phyloP scores from a whole-genome alignment of 2,888 invertebrate genomes.

The Noctua janthe region DNA sequence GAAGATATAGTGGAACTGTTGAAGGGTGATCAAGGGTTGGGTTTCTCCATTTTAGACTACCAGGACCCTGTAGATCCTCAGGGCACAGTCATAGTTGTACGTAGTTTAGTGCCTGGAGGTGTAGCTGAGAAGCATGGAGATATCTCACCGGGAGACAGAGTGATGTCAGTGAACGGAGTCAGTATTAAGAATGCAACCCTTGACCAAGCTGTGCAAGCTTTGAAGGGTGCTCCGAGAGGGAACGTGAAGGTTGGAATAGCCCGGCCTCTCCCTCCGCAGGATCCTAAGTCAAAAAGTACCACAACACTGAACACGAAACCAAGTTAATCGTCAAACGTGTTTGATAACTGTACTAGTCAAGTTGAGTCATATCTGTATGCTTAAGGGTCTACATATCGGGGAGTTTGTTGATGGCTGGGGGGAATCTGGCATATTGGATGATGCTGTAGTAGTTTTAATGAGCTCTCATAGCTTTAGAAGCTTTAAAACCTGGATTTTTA shows the following conservation, averaged over 20 bases:
- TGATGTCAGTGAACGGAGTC: constrained; percentile 97
- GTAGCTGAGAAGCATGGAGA: constrained; percentile 98
- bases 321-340: constrained; percentile 82
- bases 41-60: constrained; percentile 99
- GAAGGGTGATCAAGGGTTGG: constrained; percentile 98
- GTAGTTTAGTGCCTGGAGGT: constrained; percentile 99
- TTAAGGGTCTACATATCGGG: constrained; percentile 78
- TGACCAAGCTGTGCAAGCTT: constrained; percentile 98
- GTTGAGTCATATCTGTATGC: constrained; percentile 85
- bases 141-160: constrained; percentile 98
- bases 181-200: constrained; percentile 97
- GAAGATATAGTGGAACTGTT: constrained; percentile 97
- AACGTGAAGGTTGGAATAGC: constrained; percentile 97
- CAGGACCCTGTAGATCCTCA: constrained; percentile 99
- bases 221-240: constrained; percentile 98
- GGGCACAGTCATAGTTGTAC: constrained; percentile 98
- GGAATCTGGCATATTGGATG: constrained; percentile 46
- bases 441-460: background rate
- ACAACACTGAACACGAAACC: constrained; percentile 82
- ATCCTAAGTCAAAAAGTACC: constrained; percentile 85
- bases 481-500: background rate
- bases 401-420: constrained; percentile 65
- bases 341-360: constrained; percentile 84
- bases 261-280: constrained; percentile 92
- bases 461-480: constrained; percentile 20